Conservation (phyloP, 2,888 invertebrate genomes). For the Callyntrura sp. region DNA sequence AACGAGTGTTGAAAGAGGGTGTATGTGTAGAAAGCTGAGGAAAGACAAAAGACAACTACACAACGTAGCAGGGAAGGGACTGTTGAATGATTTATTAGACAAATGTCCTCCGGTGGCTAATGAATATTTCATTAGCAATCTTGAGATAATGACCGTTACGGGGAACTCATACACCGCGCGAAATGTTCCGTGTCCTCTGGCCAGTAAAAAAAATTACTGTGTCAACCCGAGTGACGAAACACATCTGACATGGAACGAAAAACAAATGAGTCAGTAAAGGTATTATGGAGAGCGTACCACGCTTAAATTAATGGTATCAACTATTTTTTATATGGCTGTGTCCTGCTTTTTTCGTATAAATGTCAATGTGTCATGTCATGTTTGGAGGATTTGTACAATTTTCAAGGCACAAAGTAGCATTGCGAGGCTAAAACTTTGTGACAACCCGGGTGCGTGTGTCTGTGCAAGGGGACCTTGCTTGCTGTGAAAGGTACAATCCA, state of each 20-base stretch:
- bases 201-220: neutral
- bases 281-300: too few species aligned
- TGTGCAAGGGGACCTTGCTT: too few species aligned
- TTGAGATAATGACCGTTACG: neutral
- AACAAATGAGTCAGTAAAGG: too few species aligned
- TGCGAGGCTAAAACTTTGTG: too few species aligned
- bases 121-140: slow-evolving; percentile 6
- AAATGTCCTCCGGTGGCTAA: neutral
- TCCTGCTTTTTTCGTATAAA: neutral
- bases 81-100: slow-evolving; percentile 33
- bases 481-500: too few species aligned
- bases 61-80: neutral
- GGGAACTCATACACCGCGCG: neutral
- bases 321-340: neutral
- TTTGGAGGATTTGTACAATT: neutral
- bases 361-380: neutral
- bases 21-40: neutral
- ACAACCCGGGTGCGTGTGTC: too few species aligned
- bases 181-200: neutral
- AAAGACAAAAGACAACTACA: neutral
- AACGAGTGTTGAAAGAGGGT: neutral
- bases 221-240: too few species aligned
- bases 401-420: too few species aligned
- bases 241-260: too few species aligned
- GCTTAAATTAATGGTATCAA: too few species aligned